Evolutionary conservation across 1,140 invertebrate genomes (phyloP).

Genomic region (Drosophila pectinifera): DNA sequence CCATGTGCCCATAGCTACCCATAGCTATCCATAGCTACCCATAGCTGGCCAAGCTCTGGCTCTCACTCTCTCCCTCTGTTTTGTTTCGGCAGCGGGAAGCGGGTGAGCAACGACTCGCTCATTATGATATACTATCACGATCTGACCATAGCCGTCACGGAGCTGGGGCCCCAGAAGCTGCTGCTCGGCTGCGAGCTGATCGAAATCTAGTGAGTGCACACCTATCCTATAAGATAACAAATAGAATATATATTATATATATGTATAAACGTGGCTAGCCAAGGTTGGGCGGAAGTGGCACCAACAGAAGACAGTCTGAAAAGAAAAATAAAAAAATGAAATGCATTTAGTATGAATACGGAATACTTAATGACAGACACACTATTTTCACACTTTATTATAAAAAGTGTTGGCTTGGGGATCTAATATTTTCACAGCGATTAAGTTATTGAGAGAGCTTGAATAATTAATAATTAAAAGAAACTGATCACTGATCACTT

Average conservation of each 20-base stretch:
- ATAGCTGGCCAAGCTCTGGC: constrained; percentile 26
- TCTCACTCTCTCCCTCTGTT: constrained; percentile 18
- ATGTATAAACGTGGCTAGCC: neutral
- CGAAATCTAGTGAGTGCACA: constrained; percentile 91
- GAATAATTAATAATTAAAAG: too few species aligned
- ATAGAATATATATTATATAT: neutral
- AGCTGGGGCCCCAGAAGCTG: constrained; percentile 88
- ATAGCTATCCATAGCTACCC: constrained; percentile 48
- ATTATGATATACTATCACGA: constrained; percentile 91
- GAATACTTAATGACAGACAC: neutral
- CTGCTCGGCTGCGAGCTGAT: constrained; percentile 92
- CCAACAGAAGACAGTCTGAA: neutral
- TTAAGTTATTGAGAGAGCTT: too few species aligned
- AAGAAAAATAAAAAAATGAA: neutral
- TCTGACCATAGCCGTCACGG: constrained; percentile 92
- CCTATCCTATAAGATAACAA: neutral
- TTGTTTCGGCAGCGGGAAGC: constrained; percentile 86
- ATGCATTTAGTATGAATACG: constrained; percentile 1
- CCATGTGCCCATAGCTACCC: constrained; percentile 67
- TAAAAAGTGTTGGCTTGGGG: neutral
- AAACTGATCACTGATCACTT: too few species aligned
- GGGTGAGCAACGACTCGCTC: constrained; percentile 87
- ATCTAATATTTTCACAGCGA: neutral
- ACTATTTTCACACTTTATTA: neutral
- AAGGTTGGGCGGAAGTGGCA: constrained; percentile 1